Percentiles rank a stretch among this genome's conserved stretches.
Conservation (phyloP, 2,888 invertebrate genomes). For the Salticus scenicus region DNA sequence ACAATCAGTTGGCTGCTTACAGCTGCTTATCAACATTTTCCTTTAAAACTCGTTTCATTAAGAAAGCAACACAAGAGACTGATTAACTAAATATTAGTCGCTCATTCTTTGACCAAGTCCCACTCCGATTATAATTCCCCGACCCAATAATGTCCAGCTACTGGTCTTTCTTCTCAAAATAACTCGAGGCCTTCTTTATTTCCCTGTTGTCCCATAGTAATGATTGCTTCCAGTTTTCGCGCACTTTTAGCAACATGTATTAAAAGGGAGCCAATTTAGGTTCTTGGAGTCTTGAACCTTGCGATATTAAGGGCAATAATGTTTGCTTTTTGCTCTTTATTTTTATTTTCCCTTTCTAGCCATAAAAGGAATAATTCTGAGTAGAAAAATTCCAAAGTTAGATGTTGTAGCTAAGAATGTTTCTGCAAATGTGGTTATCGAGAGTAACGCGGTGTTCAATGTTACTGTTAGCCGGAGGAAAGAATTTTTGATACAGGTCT, state of each 20-base stretch:
- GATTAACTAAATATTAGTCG: conserved; percentile 1
- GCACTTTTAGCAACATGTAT: conserved; percentile 24
- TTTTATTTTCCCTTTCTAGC: neutral
- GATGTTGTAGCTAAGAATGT: no score
- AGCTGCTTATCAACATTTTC: neutral
- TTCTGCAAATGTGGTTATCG: no score
- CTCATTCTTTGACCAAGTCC: neutral
- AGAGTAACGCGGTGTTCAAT: no score
- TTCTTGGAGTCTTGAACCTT: neutral
- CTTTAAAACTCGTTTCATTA: neutral
- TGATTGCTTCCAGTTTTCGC: conserved; percentile 36
- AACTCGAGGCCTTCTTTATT: conserved; percentile 49
- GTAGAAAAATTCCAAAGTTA: no score
- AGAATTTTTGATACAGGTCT: no score
- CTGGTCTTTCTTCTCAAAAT: conserved; percentile 52
- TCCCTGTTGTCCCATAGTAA: conserved; percentile 67
- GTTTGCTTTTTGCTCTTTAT: neutral
- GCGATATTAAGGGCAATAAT: neutral
- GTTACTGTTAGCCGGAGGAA: no score
- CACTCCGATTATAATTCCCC: conserved; percentile 59
- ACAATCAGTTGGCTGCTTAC: neutral
- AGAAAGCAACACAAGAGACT: neutral
- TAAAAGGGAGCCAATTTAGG: conserved; percentile 53
- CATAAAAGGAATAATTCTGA: neutral
- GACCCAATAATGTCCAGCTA: conserved; percentile 55